A percentile compares a stretch with the other conserved stretches of the same genome.
Evolutionary conservation across 2,113 vertebrate species (phyloP).

Genomic region (Rhinoderma darwinii): DNA sequence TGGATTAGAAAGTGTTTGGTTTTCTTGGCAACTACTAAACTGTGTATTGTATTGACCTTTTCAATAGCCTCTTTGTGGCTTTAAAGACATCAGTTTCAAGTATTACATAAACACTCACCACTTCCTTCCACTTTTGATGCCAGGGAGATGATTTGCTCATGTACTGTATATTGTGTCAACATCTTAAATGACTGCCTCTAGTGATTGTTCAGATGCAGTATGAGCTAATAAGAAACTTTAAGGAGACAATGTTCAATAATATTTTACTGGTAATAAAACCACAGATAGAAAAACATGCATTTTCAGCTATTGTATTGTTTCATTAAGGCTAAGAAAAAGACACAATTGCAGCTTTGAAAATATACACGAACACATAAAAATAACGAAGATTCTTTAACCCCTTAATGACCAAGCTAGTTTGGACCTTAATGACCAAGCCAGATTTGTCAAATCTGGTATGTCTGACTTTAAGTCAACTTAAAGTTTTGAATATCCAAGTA

Average conservation of each 20-base stretch:
- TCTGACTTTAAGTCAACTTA: too few species aligned
- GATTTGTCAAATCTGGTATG: too few species aligned
- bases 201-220: neutral
- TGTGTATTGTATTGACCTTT: slow-evolving; percentile 34
- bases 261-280: slow-evolving; percentile 4
- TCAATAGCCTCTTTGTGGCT: slow-evolving; percentile 54
- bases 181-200: slow-evolving; percentile 5
- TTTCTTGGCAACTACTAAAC: slow-evolving; percentile 46
- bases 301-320: too few species aligned
- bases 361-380: too few species aligned
- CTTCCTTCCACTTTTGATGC: slow-evolving; percentile 67
- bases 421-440: too few species aligned
- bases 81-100: slow-evolving; percentile 31
- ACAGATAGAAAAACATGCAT: neutral
- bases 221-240: neutral
- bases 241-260: neutral
- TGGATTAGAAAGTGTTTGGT: neutral
- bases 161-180: slow-evolving; percentile 73
- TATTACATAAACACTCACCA: slow-evolving; percentile 61
- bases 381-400: too few species aligned
- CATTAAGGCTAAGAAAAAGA: too few species aligned
- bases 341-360: too few species aligned
- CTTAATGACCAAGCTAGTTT: too few species aligned
- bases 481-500: too few species aligned
- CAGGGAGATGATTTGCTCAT: slow-evolving; percentile 73